Evolutionary conservation across 23 tunicate species (phyloP), one percentile per base, ranked within the genome.

Genomic region (Ciona savignyi): DNA sequence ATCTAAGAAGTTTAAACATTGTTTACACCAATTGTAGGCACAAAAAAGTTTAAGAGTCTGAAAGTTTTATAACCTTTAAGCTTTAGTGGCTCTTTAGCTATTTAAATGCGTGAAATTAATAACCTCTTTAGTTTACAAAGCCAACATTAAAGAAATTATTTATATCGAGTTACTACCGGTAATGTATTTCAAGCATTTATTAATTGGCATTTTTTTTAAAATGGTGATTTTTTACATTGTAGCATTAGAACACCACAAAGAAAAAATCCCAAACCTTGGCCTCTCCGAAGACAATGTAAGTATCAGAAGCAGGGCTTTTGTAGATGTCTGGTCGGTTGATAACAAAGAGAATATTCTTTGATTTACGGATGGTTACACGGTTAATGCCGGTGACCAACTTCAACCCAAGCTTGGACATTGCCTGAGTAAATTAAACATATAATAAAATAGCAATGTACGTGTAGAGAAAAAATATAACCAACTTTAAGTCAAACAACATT

Each of bases 281-380:
- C 77, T 95, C 96, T 62, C 99, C 99, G 72, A 95, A 95, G 21
- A 95, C 99, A 30, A 95, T 80, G 71, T 95, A 95, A 26, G 92
- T 83, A 56, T 95, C 99, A 1, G 93, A 83, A 0, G 70, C 87
- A 26, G 96, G 96, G 60, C 71, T 95, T 68, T 95, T 95, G 70
- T 60, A 72, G 2, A 95, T 93, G 74, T 95, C 99, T 0, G 99
- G 99, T 2, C 83, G 73, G 76, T 67, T 82, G 82, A 95, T 95
- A 20, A 95, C 94, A 63, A 95, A 95, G 15, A 95, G 74, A 31
- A 95, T 95, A 30, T 87, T 86, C 66, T 95, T 95, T 30, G 93
- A 86, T 62, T 95, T 95, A 21, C 99, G 74, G 30, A 94, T 83
- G 23, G 93, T 87, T n/a, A 94, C 99, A 29, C 99, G 70, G 32